phyloP scores from a whole-genome alignment of 2,888 invertebrate species.

The Sturmia bella region DNA sequence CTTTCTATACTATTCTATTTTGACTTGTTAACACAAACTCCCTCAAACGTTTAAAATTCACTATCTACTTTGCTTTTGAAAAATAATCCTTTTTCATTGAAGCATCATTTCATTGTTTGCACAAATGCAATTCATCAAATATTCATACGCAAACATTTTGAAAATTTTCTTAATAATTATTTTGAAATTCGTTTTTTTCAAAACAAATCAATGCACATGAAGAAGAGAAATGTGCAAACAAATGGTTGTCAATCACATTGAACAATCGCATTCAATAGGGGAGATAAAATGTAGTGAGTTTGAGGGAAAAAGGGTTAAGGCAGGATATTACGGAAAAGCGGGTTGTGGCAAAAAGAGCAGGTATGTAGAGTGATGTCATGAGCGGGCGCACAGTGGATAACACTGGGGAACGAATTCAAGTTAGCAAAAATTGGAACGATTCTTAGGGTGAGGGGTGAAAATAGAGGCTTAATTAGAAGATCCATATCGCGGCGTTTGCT shows the following conservation, averaged over 20 bases:
- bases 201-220: slow-evolving; percentile 7
- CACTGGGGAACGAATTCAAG: too few relatives aligned
- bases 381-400: too few relatives aligned
- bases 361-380: too few relatives aligned
- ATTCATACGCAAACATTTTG: slow-evolving; percentile 60
- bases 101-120: slow-evolving; percentile 15
- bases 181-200: background rate
- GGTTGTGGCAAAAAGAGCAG: too few relatives aligned
- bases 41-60: background rate
- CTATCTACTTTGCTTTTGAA: background rate
- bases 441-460: too few relatives aligned
- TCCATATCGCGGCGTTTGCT: too few relatives aligned
- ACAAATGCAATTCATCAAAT: slow-evolving; percentile 37
- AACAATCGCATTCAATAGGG: slow-evolving; percentile 16
- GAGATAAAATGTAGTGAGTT: background rate
- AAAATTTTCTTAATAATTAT: slow-evolving; percentile 40
- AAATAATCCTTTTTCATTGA: slow-evolving; percentile 25
- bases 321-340: too few relatives aligned
- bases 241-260: slow-evolving; percentile 65
- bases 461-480: too few relatives aligned
- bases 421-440: too few relatives aligned
- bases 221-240: slow-evolving; percentile 59
- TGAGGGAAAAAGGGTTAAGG: slow-evolving; percentile 1
- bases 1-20: background rate
- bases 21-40: slow-evolving; percentile 63